Evolutionary conservation across 2,888 invertebrate species (phyloP), one percentile per base, ranked within the genome.

Genomic region (Leucoptera coffeella): DNA sequence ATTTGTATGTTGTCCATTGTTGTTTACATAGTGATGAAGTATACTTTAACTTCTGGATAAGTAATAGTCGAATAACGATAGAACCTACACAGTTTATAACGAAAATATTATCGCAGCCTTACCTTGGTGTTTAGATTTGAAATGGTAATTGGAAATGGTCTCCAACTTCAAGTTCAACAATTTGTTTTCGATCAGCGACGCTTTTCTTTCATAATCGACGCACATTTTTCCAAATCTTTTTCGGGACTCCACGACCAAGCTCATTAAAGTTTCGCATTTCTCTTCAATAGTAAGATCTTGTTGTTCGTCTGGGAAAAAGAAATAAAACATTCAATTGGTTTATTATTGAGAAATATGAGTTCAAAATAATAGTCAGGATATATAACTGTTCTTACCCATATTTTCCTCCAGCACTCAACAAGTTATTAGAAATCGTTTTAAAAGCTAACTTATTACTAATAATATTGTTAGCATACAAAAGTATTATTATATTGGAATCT

Each of bases 241-340:
- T 41, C 69, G 72, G 30, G 48, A 52, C 46, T 51, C 73, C 6
- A 65, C 64, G 0, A 67, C 64, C 2, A 56, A 38, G 17, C 54
- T 57, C 69, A 69, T 61, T 1, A 65, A 38, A 24, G 60, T 48
- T 34, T 67, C 65, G 30, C 61, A 62, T 42, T 58, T 53, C 2
- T 50, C 50, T 35, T 51, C 54, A 11, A 15, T 3, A 6, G 29
- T 17, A n/a, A 45, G 22, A 2, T 53, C 47, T 14, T 46, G 44
- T n/a, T 38, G 19, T 24, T 49, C 58, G 17, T 17, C 17, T 7
- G 6, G 6, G 6, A 9, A 17, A 17, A 17, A 9, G 17, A 7
- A 17, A 17, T 17, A 17, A 17, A 9, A 17, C 9, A 7, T 7
- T 17, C 9, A 6, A 17, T 17, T 17, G 6, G 17, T 17, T 6